Conservation (phyloP, 2,113 vertebrate genomes). For the Psephotus haematonotus region DNA sequence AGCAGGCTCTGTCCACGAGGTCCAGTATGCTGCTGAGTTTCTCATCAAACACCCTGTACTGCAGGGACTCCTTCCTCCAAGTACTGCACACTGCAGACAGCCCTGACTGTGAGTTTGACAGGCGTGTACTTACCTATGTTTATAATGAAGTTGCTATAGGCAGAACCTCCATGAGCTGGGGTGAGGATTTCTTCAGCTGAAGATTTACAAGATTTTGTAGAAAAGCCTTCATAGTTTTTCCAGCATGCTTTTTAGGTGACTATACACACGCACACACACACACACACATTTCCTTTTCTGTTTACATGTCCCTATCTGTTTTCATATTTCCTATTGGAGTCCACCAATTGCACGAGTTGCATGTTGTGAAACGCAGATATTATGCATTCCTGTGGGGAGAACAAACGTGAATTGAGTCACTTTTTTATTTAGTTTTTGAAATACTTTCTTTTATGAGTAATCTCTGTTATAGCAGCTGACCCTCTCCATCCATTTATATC, state of each 20-base stretch:
- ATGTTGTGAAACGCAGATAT: neutral
- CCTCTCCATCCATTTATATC: neutral
- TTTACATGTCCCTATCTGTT: neutral
- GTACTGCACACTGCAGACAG: slow-evolving; percentile 13
- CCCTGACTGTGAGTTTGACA: slow-evolving; percentile 52
- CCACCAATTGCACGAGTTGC: neutral
- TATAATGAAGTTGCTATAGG: slow-evolving; percentile 42
- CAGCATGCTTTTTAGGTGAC: neutral
- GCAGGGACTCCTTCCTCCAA: slow-evolving; percentile 38
- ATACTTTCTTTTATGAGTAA: neutral
- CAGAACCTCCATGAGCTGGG: slow-evolving; percentile 27
- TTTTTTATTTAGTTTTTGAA: neutral
- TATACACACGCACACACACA: neutral
- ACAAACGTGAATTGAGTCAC: neutral
- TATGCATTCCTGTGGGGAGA: neutral
- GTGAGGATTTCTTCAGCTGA: slow-evolving; percentile 36
- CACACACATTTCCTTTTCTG: neutral
- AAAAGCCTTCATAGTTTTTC: neutral
- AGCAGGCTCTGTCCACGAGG: slow-evolving; percentile 60
- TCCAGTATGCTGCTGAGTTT: slow-evolving; percentile 62
- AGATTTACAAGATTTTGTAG: slow-evolving; percentile 8
- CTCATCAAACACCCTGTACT: slow-evolving; percentile 64
- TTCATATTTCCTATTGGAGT: neutral
- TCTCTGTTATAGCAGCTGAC: neutral
- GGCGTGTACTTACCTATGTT: slow-evolving; percentile 24